Evolutionary conservation across 2,888 invertebrate genomes (phyloP).

Genomic region (Selenia dentaria): DNA sequence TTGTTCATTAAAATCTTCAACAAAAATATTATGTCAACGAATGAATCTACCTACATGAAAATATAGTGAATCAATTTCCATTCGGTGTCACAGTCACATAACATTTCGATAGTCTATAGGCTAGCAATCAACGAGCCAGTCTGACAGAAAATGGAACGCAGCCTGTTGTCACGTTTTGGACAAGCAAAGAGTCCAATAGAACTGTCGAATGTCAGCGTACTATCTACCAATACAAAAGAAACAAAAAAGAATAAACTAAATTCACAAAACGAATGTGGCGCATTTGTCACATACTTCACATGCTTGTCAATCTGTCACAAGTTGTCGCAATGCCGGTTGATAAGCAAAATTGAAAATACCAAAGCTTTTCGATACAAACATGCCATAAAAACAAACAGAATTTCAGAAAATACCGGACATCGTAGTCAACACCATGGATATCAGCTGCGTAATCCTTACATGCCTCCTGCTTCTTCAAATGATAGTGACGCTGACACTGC

Average conservation of each 20-base stretch:
- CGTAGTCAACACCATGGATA: conserved; percentile 56
- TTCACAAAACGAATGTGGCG: conserved; percentile 46
- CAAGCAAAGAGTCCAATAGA: conserved; percentile 26
- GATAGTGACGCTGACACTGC: conserved; percentile 55
- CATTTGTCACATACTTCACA: conserved; percentile 38
- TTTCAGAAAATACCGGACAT: conserved; percentile 16
- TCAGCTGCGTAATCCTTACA: conserved; percentile 50
- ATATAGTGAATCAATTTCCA: not conserved
- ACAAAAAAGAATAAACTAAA: conserved; percentile 43
- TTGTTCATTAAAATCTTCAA: too few species aligned
- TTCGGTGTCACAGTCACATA: not conserved
- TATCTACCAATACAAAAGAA: conserved; percentile 36
- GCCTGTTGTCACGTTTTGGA: conserved; percentile 15
- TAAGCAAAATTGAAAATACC: conserved; percentile 1
- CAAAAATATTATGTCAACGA: too few species aligned
- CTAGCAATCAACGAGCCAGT: conserved; percentile 15
- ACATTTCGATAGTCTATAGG: conserved; percentile 5
- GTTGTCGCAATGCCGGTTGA: conserved; percentile 36
- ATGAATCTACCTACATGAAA: too few species aligned
- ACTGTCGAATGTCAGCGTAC: conserved; percentile 27
- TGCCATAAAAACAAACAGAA: conserved; percentile 37
- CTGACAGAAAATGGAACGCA: conserved; percentile 14
- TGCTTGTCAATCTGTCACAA: conserved; percentile 34
- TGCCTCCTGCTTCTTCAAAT: conserved; percentile 63
- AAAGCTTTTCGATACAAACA: conserved; percentile 12